Conservation (phyloP, 2,888 invertebrate genomes). For the Sinotaia quadrata region DNA sequence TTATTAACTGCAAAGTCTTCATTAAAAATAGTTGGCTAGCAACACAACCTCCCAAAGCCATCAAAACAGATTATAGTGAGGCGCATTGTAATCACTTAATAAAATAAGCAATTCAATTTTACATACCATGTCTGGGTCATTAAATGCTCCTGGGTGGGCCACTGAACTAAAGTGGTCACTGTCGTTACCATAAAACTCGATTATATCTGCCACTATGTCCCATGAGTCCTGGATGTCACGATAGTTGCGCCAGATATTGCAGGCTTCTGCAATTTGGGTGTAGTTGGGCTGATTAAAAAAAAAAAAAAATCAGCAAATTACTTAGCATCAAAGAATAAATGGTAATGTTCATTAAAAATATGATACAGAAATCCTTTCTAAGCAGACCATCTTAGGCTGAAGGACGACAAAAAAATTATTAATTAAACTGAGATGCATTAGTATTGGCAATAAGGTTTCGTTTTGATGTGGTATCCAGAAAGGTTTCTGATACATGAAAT, state of each 20-base stretch:
- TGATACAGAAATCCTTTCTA: too few species aligned
- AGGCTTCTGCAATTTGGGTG: slow-evolving; percentile 86
- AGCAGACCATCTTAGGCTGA: too few species aligned
- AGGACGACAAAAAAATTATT: background rate
- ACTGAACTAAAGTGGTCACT: slow-evolving; percentile 90
- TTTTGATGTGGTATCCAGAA: background rate
- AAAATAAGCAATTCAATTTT: too few species aligned
- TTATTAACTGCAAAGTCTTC: too few species aligned
- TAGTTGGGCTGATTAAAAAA: slow-evolving; percentile 86
- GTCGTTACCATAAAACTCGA: slow-evolving; percentile 95
- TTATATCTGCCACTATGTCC: slow-evolving; percentile 91
- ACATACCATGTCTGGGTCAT: slow-evolving; percentile 94
- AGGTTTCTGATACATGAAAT: too few species aligned
- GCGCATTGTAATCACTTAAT: slow-evolving; percentile 18
- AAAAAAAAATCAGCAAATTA: too few species aligned
- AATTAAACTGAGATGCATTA: background rate
- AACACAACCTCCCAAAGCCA: slow-evolving; percentile 21
- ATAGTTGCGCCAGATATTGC: slow-evolving; percentile 96
- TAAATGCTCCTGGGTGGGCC: slow-evolving; percentile 97
- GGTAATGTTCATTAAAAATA: too few species aligned
- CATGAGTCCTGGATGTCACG: slow-evolving; percentile 97
- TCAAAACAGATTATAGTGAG: background rate
- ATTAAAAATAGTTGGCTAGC: too few species aligned
- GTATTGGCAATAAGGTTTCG: background rate
- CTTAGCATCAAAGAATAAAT: too few species aligned